A percentile compares a stretch with the other conserved stretches of the same genome.
Evolutionary conservation across 1,140 invertebrate genomes (phyloP).

Genomic region (Cheumatopsyche charites): DNA sequence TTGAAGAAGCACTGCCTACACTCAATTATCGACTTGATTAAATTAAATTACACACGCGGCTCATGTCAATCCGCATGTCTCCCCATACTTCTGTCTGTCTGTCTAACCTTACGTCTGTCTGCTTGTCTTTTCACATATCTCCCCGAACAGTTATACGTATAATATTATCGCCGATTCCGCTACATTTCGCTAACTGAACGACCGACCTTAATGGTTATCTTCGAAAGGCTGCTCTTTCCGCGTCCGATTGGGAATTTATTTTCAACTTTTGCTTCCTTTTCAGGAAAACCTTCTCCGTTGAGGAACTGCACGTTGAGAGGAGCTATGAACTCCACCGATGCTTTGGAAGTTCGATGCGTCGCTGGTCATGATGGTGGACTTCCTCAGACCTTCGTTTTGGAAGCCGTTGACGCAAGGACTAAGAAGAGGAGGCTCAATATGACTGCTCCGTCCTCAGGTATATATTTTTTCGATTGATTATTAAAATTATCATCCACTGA

Average conservation of each 20-base stretch:
- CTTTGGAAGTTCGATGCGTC: conserved; percentile 75
- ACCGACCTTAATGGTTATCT: no score
- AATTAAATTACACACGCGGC: conserved; percentile 22
- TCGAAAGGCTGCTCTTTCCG: neutral
- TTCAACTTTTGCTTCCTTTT: conserved; percentile 47
- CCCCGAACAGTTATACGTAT: no score
- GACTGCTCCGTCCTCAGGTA: conserved; percentile 60
- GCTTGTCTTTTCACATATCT: neutral
- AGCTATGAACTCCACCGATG: conserved; percentile 72
- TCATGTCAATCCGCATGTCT: conserved; percentile 21
- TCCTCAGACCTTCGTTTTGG: conserved; percentile 79
- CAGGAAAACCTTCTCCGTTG: conserved; percentile 79
- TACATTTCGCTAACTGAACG: no score
- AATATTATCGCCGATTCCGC: no score
- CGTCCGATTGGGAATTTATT: neutral
- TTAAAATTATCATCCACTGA: no score
- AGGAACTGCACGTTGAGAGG: conserved; percentile 82
- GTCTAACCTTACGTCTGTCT: neutral
- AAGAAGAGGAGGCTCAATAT: conserved; percentile 73
- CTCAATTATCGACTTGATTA: conserved; percentile 1
- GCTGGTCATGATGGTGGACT: conserved; percentile 85
- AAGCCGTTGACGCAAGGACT: conserved; percentile 76
- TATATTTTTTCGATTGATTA: no score
- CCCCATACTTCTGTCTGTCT: neutral
- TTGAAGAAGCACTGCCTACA: no score